Evolutionary conservation across 2,113 vertebrate species (phyloP).

Genomic region (Dascyllus trimaculatus): DNA sequence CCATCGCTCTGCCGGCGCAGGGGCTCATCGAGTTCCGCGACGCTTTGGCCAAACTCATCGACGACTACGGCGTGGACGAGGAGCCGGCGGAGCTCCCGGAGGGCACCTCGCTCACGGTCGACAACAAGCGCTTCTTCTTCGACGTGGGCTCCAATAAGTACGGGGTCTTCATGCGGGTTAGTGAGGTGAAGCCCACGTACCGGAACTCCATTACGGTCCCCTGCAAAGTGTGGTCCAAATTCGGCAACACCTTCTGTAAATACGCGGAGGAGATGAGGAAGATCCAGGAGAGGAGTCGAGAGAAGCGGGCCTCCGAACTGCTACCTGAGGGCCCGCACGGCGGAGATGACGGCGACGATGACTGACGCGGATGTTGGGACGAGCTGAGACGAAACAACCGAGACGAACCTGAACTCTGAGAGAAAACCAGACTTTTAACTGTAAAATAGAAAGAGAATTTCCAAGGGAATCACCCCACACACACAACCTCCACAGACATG

Average conservation of each 20-base stretch:
- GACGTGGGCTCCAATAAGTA: slow-evolving; percentile 99
- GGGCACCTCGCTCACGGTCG: slow-evolving; percentile 98
- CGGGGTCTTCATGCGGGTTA: slow-evolving; percentile 98
- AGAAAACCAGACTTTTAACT: slow-evolving; percentile 75
- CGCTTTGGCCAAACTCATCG: slow-evolving; percentile 97
- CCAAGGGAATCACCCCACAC: slow-evolving; percentile 84
- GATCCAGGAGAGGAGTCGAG: slow-evolving; percentile 97
- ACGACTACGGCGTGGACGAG: slow-evolving; percentile 98
- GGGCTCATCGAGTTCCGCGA: slow-evolving; percentile 98
- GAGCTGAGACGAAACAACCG: slow-evolving; percentile 48
- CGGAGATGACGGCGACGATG: slow-evolving; percentile 92
- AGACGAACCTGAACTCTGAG: slow-evolving; percentile 68
- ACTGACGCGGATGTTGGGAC: slow-evolving; percentile 85
- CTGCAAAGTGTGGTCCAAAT: slow-evolving; percentile 99
- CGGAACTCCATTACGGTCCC: slow-evolving; percentile 99
- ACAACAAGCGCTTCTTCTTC: slow-evolving; percentile 99
- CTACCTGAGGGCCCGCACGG: slow-evolving; percentile 87
- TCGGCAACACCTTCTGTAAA: slow-evolving; percentile 97
- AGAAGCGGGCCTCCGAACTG: slow-evolving; percentile 93
- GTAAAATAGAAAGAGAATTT: slow-evolving; percentile 81
- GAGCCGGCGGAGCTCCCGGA: slow-evolving; percentile 98
- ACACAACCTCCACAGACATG: slow-evolving; percentile 92
- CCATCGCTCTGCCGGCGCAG: slow-evolving; percentile 96
- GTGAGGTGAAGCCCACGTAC: slow-evolving; percentile 98
- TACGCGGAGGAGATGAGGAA: slow-evolving; percentile 99